These are phyloP conservation scores for Xerus inauris DNA, from an alignment of 2,113 vertebrate genomes.

Conservation along the genomic window DNA sequence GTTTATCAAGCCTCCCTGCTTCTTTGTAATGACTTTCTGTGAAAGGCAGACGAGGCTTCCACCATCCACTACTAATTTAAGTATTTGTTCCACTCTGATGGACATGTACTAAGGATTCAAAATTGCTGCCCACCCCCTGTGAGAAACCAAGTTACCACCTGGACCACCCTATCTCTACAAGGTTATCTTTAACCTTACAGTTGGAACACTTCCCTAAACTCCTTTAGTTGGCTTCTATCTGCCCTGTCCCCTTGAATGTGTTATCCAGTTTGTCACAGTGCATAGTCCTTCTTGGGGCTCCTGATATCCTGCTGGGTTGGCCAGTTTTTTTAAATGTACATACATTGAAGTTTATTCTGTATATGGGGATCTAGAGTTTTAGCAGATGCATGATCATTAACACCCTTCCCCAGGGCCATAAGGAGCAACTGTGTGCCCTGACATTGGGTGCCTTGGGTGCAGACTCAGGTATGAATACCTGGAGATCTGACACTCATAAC, in stretches of 20 bases:
- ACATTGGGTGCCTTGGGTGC: not conserved
- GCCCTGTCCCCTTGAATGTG: not conserved
- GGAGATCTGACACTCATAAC: too few relatives aligned
- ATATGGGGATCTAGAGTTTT: not conserved
- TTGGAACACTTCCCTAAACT: not conserved
- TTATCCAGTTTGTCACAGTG: not conserved
- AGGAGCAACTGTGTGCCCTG: not conserved
- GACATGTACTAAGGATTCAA: not conserved
- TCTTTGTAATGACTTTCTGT: not conserved
- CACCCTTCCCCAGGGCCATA: not conserved
- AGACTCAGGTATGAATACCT: not conserved
- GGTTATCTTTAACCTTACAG: not conserved
- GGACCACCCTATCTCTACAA: not conserved
- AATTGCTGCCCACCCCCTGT: not conserved
- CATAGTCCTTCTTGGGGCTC: not conserved
- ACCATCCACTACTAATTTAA: rapidly evolving
- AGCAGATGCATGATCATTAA: not conserved
- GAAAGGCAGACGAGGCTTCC: not conserved
- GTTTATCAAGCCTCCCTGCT: rapidly evolving
- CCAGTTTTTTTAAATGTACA: not conserved
- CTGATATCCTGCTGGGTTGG: not conserved
- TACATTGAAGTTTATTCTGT: not conserved
- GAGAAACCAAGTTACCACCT: not conserved
- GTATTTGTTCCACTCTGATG: not conserved
- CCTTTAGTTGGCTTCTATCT: not conserved